Evolutionary conservation across 2,113 vertebrate genomes (phyloP).

Genomic region (Corythornis vintsioides): DNA sequence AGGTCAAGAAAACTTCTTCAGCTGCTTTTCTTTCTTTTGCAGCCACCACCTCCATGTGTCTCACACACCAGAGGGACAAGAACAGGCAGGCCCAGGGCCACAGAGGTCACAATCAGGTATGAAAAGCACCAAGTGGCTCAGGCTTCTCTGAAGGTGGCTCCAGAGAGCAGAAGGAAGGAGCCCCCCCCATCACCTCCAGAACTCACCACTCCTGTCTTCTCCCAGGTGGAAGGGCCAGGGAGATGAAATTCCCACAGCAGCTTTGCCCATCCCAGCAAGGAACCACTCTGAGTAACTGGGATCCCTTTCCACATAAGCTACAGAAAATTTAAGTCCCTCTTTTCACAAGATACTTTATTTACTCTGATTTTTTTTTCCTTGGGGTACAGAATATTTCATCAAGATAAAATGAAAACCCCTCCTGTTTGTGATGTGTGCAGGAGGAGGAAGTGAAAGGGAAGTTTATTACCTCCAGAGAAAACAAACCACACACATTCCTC

Average conservation of each 20-base stretch:
- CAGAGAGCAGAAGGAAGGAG: neutral
- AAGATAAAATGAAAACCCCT: neutral
- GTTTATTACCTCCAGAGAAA: neutral
- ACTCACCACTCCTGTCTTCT: neutral
- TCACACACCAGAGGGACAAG: neutral
- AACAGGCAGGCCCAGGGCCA: neutral
- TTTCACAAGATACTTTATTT: neutral
- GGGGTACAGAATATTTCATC: neutral
- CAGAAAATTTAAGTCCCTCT: neutral
- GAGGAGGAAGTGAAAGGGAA: neutral
- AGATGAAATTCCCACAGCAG: neutral
- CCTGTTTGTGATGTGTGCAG: neutral
- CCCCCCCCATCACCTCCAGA: neutral
- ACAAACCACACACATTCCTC: neutral
- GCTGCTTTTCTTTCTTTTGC: neutral
- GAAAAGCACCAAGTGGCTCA: neutral
- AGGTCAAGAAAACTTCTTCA: neutral
- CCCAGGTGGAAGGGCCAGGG: accelerated
- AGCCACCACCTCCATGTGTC: neutral
- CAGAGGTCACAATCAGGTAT: neutral
- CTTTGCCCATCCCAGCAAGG: neutral
- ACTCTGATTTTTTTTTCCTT: neutral
- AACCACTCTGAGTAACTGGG: neutral
- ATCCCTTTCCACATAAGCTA: neutral
- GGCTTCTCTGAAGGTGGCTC: neutral